Base-by-base conservation (phyloP, 1,140 invertebrate genomes). In the Oscheius sp. region DNA sequence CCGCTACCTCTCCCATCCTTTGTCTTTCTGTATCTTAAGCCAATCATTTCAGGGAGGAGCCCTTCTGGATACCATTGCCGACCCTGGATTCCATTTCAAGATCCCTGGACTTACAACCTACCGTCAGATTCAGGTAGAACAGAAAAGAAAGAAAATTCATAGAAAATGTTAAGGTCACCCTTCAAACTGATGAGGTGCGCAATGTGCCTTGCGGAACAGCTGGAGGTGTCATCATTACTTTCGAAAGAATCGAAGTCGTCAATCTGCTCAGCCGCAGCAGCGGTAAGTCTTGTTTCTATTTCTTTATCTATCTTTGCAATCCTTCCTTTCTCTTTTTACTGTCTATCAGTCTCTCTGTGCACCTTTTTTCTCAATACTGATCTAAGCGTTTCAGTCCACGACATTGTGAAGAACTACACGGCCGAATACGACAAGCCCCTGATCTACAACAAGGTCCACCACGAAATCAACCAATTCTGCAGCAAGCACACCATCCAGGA, bases 201-300 rank as follows among this genome's bases (percentile, higher is more conserved):
- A 94, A 95, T 89, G 92, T 94, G 18, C 92, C 93, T 1, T 95
- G 93, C 87, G 93, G 93, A 46, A 94, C 93, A 1, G 93, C 91
- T 85, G 93, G 93, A 69, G 93, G 93, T 77, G 93, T 94, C 0
- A 92, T 95, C 88, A 94, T 94, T 75, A 93, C 93, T 84, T 94
- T 95, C 87, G 92, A 94, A 86, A 87, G 92, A 78, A 93, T 95
- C 80, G 92, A 95, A 89, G 92, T 95, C 77, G 93, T 94, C 2
- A 94, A 94, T 86, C 90, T 92, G 82, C 85, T 94, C 63, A 89
- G 90, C 84, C 79, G 88, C 32, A 86, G 86, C 70, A 90, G 89
- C 85, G 91, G 91, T 92, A 61, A 76, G 77, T 73, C 7, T 42
- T 10, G 38, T 42, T n/a, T 61, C 31, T n/a, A 42, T 42, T n/a